Evolutionary conservation across 2,113 vertebrate species (phyloP).

Genomic region (Cranoglanis bouderius): DNA sequence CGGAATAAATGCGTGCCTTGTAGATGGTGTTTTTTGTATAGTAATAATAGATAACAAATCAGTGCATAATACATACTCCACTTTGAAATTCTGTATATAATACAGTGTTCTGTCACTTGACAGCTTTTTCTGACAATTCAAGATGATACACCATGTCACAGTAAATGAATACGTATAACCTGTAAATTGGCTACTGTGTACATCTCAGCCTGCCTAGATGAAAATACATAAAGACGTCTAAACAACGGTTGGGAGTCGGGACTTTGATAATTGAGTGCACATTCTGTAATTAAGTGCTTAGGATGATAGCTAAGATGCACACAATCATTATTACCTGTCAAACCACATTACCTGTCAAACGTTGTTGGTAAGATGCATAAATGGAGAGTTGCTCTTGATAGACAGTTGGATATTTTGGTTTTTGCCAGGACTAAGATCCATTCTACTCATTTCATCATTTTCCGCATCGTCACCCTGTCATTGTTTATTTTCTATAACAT

Average conservation of each 20-base stretch:
- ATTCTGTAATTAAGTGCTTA: neutral
- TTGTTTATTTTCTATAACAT: neutral
- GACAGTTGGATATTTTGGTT: constrained; percentile 48
- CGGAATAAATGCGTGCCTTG: neutral
- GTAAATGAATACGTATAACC: neutral
- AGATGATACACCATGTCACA: too few relatives aligned
- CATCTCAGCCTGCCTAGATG: neutral
- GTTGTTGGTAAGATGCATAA: neutral
- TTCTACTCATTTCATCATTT: constrained; percentile 54
- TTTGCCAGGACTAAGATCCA: constrained; percentile 58
- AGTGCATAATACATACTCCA: neutral
- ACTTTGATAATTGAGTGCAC: neutral
- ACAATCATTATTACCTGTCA: neutral
- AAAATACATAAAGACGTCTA: neutral
- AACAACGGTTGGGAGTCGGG: neutral
- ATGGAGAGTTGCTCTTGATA: constrained; percentile 56
- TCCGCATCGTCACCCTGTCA: neutral
- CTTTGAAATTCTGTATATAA: neutral
- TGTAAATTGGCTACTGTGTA: constrained; percentile 4
- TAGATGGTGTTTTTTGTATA: neutral
- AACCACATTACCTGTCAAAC: neutral
- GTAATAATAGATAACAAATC: neutral
- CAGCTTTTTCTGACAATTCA: neutral
- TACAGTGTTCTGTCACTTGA: neutral
- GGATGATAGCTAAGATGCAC: neutral